Conservation (phyloP, 2,113 vertebrate species). For the Percopsis transmontana region DNA sequence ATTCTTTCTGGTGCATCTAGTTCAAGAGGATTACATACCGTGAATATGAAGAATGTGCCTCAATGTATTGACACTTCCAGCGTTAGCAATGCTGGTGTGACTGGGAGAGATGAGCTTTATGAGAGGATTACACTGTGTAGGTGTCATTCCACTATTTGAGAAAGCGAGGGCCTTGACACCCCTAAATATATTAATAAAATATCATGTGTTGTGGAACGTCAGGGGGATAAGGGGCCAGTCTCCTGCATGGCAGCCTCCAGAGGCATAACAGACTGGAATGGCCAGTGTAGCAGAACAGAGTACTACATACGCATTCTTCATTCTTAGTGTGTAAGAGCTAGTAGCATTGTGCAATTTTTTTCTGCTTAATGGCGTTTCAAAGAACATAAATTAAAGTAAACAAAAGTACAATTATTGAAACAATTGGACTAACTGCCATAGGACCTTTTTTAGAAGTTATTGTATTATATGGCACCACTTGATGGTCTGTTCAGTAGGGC, state of each 20-base stretch:
- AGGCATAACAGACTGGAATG: not conserved
- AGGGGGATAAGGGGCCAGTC: not conserved
- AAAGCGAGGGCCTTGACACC: not conserved
- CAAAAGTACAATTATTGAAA: too few relatives aligned
- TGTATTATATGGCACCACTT: too few relatives aligned
- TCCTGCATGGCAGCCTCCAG: not conserved
- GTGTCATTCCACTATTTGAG: not conserved
- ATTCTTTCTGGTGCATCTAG: constrained; percentile 69
- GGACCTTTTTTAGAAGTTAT: too few relatives aligned
- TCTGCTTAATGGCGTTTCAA: too few relatives aligned
- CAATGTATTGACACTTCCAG: not conserved
- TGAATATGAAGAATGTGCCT: constrained; percentile 47
- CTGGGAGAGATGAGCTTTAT: not conserved
- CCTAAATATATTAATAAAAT: not conserved
- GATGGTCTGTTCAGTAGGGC: too few relatives aligned
- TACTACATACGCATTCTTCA: too few relatives aligned
- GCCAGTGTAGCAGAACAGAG: constrained; percentile 6
- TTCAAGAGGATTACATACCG: constrained; percentile 73
- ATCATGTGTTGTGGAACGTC: not conserved
- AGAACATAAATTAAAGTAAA: too few relatives aligned
- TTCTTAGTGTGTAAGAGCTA: too few relatives aligned
- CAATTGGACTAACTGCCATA: too few relatives aligned
- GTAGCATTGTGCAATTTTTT: too few relatives aligned
- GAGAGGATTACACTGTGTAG: not conserved
- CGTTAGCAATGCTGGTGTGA: not conserved